These are phyloP conservation scores for Goniozus legneri DNA, from an alignment of 1,140 invertebrate species.

Conservation along the genomic window DNA sequence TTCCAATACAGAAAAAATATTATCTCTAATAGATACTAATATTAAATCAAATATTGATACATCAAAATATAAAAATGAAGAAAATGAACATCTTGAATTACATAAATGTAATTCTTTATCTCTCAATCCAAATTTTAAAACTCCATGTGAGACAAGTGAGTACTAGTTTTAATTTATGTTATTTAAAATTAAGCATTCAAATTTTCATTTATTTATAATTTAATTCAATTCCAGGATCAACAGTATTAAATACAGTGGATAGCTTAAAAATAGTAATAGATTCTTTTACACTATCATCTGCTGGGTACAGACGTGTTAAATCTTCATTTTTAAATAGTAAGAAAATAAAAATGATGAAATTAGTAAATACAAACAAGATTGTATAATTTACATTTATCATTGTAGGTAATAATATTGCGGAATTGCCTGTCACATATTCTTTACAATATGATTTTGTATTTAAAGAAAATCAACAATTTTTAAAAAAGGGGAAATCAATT, in stretches of 20 bases:
- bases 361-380: too few species aligned
- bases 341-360: conserved; percentile 15
- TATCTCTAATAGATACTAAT: neutral
- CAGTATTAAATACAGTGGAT: conserved; percentile 30
- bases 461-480: conserved; percentile 14
- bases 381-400: conserved; percentile 7
- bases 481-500: conserved; percentile 25
- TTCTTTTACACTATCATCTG: conserved; percentile 34
- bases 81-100: too few species aligned
- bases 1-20: neutral
- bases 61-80: too few species aligned
- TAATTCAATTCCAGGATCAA: conserved; percentile 25
- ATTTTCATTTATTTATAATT: too few species aligned
- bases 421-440: conserved; percentile 36
- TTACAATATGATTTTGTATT: conserved; percentile 38
- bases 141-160: too few species aligned
- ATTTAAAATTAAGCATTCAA: too few species aligned
- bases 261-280: conserved; percentile 37
- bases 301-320: conserved; percentile 43
- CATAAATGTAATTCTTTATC: too few species aligned
- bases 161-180: too few species aligned
- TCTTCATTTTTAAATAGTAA: conserved; percentile 38
- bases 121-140: too few species aligned
- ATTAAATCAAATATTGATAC: neutral
- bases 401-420: conserved; percentile 26